Conservation (phyloP, 1,140 invertebrate species). For the Drosophila bocqueti region DNA sequence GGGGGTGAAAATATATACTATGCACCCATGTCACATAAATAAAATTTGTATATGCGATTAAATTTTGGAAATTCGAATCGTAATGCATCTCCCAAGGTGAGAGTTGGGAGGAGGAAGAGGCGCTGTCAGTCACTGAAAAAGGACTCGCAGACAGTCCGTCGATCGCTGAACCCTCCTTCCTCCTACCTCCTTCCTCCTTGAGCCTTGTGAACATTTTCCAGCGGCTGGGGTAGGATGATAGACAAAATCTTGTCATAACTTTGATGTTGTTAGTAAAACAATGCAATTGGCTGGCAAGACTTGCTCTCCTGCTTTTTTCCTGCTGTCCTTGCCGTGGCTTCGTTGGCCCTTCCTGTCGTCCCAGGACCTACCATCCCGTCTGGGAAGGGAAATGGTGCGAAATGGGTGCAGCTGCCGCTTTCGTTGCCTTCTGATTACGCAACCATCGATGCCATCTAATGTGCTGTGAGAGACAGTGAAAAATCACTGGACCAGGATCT, state of each 20-base stretch:
- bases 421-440: conserved; percentile 61
- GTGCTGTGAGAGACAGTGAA: conserved; percentile 76
- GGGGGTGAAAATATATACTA: conserved; percentile 33
- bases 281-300: conserved; percentile 61
- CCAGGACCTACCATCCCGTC: conserved; percentile 26
- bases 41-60: conserved; percentile 84
- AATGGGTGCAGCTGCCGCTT: conserved; percentile 71
- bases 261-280: conserved; percentile 84
- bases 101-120: conserved; percentile 30
- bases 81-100: conserved; percentile 63
- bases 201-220: conserved; percentile 9
- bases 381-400: conserved; percentile 68
- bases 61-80: conserved; percentile 81
- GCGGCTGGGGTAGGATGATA: conserved; percentile 61
- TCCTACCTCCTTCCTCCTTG: conserved; percentile 22
- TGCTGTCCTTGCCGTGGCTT: conserved; percentile 33
- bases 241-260: conserved; percentile 85
- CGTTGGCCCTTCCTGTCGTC: conserved; percentile 44
- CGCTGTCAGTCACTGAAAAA: conserved; percentile 60
- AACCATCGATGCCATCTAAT: conserved; percentile 69
- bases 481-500: conserved; percentile 68
- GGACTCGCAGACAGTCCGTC: conserved; percentile 44
- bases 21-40: conserved; percentile 80
- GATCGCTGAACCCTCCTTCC: conserved; percentile 51
- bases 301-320: conserved; percentile 32